Evolutionary conservation across 2,888 invertebrate species (phyloP), one percentile per base, ranked within the genome.

Genomic region (Helicoverpa assulta): DNA sequence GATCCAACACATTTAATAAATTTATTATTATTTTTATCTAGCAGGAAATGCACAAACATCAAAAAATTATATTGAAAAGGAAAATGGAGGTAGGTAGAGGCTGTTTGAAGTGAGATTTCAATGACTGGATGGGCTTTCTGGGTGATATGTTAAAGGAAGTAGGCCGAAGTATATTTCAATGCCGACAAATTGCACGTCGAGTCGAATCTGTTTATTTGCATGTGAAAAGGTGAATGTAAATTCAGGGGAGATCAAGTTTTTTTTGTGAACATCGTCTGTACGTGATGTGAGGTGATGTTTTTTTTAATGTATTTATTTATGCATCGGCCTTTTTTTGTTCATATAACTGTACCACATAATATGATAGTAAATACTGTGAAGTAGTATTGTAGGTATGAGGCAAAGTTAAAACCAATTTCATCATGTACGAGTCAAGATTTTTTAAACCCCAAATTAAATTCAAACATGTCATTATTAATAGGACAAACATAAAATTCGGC

Each of bases 11-110:
- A 50, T 33, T 16, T n/a, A 4, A 16, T 29, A 68, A 33, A 55
- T 56, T 43, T 40, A 56, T 59, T 58, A 53, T 43, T 40, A 56
- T 59, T 29, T 63, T 1, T 5, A 55, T 79, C 61, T 63, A 50
- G 51, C 56, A 63, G 50, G 5, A 70, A 75, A 80, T 71, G 37
- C 61, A 67, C 59, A 62, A 62, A 8, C 37, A 29, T 66, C 6
- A 37, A 62, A 82, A 43, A 43, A 43, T 16, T 12, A 43, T 47
- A 47, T 47, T 47, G 16, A 47, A 47, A 47, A n/a, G 47, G n/a
- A 47, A 47, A 47, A 47, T 47, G 16, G 47, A 43, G 43, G 43
- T 43, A 43, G 43, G n/a, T n/a, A n/a, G n/a, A n/a, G n/a, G 47
- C 47, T n/a, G 43, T 43, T 47, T 47, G 47, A 47, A 47, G 47